Percentiles rank a stretch among this genome's conserved stretches.
These are phyloP conservation scores for Diarsia mendica DNA, from an alignment of 2,888 invertebrate genomes.

Conservation along the genomic window DNA sequence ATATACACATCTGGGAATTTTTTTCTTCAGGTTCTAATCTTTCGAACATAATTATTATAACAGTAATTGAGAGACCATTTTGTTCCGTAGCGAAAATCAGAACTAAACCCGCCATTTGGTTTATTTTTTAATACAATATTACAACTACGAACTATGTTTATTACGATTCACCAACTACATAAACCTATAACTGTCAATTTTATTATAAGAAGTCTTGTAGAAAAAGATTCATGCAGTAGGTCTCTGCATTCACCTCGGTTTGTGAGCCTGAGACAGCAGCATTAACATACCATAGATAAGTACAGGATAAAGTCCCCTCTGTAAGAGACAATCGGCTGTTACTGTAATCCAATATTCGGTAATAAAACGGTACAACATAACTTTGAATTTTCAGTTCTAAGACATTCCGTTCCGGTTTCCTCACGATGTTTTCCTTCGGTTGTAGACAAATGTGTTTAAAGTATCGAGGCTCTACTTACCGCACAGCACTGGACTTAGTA, in stretches of 20 bases:
- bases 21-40: no score
- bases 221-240: background rate
- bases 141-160: background rate
- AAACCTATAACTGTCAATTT: background rate
- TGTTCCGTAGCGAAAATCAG: background rate
- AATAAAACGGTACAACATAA: background rate
- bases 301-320: background rate
- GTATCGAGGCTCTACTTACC: background rate
- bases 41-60: background rate
- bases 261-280: background rate
- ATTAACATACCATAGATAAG: background rate
- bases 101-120: background rate
- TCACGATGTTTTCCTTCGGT: background rate
- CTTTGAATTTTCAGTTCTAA: background rate
- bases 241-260: no score
- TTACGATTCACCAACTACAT: background rate
- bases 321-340: background rate
- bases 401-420: background rate
- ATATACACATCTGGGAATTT: no score
- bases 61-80: background rate
- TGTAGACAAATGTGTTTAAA: background rate
- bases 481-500: background rate
- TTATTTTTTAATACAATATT: no score
- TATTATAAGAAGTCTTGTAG: background rate
- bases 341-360: background rate